Evolutionary conservation across 2,888 invertebrate species (phyloP), one percentile per base, ranked within the genome.

Genomic region (Chalcosyrphus nemorum): DNA sequence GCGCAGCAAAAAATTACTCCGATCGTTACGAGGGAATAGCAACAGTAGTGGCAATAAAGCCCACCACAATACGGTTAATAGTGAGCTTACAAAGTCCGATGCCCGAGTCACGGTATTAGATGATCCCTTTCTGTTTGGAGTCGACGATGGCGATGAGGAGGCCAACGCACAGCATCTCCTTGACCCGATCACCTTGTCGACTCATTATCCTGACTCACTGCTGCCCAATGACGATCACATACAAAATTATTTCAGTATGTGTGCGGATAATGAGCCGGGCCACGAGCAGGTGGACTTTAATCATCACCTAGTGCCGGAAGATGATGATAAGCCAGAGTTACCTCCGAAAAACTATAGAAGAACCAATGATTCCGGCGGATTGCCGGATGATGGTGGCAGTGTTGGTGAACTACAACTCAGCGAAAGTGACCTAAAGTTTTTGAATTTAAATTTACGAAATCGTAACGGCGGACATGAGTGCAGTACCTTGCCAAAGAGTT

Each of bases 21-120:
- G 91, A 63, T 90, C 91, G 27, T 87, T 90, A 87, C 87, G 91
- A 77, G 89, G 88, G 38, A 89, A 89, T 75, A 88, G 88, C 41
- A 89, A 89, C 76, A 88, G 88, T 78, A 88, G 88, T 80, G 87
- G 88, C 77, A 56, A 45, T 56, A 82, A 78, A 72, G 66, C 71
- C 72, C 47, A 70, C 72, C 47, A 70, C 65, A 50, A 27, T 63
- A 32, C 61, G 27, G 63, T 61, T 47, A 84, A 80, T 70, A 75
- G 70, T 32, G 89, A 90, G 56, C 87, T 87, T 27, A 91, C 90
- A 19, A 89, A 91, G 71, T 86, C 88, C 74, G 89, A 89, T 86
- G 90, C 91, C 86, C 89, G 88, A 82, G 90, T 92, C n/a, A 92
- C 91, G 17, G 89, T 91, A n/a, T 88, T 91, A 4, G 91, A 91